Base-by-base conservation (phyloP, 2,888 invertebrate genomes). In the Caenorhabditis macrosperma region DNA sequence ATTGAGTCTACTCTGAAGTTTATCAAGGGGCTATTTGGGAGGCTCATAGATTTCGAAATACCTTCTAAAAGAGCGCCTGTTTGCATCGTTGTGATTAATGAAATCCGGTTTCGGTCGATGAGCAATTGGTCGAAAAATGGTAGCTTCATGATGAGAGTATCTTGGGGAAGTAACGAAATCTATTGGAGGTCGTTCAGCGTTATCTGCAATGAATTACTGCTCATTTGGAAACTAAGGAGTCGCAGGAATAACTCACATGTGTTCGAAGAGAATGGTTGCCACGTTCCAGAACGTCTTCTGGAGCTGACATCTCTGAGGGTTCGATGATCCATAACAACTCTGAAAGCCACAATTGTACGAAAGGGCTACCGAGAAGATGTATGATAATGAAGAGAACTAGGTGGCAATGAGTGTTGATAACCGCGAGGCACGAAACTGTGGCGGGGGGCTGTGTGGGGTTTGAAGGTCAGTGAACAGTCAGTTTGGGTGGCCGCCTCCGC, bases 111-210 rank as follows among this genome's bases (percentile, higher is more conserved):
- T 72, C 12, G 79, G 69, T 10, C 75, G 57, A n/a, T 75, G 64
- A 59, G 79, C 75, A 24, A 79, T 68, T 0, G 79, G 79, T 48
- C 69, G 68, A 54, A 75, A 75, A 17, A 79, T 0, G 1, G 52
- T 66, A 2, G 69, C 52, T 66, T 79, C 79, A 20, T 78, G 71
- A 35, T 66, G 72, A 20, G 67, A 55, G 20, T 63, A 68, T 68
- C 59, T 72, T 4, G 78, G 72, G 2, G 78, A 78, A 54, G 78
- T 68, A 3, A 78, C 66, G 68, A 78, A 78, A 52, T 78, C 78
- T 52, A 78, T 48, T 6, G 78, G 72, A 52, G 78, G 78, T 57
- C 72, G 61, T 35, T 78, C 78, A 20, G 66, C 64, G n/a, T 55
- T 72, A 54, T 71, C 78, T 78, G 68, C n/a, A n/a, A n/a, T n/a